Evolutionary conservation across 2,797 vertebrate species (phyloP).

Genomic region (Sciaenops ocellatus): DNA sequence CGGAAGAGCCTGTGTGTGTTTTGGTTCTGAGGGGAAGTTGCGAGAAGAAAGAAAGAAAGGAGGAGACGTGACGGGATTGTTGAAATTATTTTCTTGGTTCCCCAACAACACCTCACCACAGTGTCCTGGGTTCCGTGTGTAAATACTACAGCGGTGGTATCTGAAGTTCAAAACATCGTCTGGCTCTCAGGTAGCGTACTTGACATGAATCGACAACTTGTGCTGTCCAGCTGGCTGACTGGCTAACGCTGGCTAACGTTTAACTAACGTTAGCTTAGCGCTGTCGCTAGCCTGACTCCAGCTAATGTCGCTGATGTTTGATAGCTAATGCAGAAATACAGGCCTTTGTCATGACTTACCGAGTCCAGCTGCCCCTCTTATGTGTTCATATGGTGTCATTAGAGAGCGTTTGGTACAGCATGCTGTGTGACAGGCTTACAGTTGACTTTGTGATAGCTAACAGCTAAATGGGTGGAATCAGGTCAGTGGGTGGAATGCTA

Average conservation of each 20-base stretch:
- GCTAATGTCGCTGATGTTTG: constrained; percentile 56
- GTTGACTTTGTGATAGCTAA: constrained; percentile 39
- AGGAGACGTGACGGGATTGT: constrained; percentile 85
- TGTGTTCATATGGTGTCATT: neutral
- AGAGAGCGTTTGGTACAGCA: neutral
- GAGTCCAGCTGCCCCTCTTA: neutral
- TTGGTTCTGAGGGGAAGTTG: constrained; percentile 89
- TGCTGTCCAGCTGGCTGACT: constrained; percentile 60
- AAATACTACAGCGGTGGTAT: constrained; percentile 53
- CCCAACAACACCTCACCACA: constrained; percentile 43
- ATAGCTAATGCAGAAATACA: constrained; percentile 6
- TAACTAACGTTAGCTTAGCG: constrained; percentile 46
- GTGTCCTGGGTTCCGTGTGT: constrained; percentile 35
- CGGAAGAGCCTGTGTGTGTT: constrained; percentile 88
- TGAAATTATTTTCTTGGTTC: constrained; percentile 74
- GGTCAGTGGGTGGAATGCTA: constrained; percentile 74
- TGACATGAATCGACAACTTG: constrained; percentile 52
- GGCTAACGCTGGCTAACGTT: constrained; percentile 32
- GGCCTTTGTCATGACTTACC: constrained; percentile 23
- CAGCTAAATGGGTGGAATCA: constrained; percentile 52
- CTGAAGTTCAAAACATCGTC: constrained; percentile 66
- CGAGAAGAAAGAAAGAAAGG: constrained; percentile 87
- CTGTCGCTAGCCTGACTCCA: constrained; percentile 54
- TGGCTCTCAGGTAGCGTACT: constrained; percentile 80
- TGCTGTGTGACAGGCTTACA: neutral